These are phyloP conservation scores for Cantharis flavilabris DNA, from an alignment of 2,888 invertebrate genomes.

Conservation along the genomic window DNA sequence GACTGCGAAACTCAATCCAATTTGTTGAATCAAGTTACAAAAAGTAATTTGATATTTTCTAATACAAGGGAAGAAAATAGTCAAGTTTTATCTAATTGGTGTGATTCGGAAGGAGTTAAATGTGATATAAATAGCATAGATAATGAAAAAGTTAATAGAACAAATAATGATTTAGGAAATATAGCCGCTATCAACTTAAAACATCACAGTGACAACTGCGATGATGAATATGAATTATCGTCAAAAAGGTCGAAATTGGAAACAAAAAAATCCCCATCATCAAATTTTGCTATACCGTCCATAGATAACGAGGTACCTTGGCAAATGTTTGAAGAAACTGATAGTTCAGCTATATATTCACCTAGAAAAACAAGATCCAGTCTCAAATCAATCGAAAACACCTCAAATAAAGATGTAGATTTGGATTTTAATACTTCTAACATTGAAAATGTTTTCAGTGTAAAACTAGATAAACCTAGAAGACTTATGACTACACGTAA, in stretches of 20 bases:
- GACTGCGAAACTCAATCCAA: neutral
- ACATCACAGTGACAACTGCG: neutral
- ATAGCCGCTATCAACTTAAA: neutral
- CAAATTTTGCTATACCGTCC: neutral
- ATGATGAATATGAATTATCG: neutral
- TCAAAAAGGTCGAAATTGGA: neutral
- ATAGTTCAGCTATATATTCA: conserved; percentile 9
- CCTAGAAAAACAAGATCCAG: conserved; percentile 32
- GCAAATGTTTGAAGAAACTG: conserved; percentile 1
- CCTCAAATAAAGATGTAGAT: neutral
- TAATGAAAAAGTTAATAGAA: neutral
- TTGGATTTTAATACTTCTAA: conserved; percentile 1
- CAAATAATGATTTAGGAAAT: neutral
- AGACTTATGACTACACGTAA: conserved; percentile 12
- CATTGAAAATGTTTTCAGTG: neutral
- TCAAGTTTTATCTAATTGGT: neutral
- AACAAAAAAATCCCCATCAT: neutral
- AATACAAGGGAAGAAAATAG: neutral
- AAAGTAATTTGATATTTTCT: neutral
- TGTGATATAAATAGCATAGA: neutral
- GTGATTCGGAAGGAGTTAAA: neutral
- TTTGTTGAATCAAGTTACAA: neutral
- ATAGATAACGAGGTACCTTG: neutral
- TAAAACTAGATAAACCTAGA: conserved; percentile 12
- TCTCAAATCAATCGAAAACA: conserved; percentile 6